Evolutionary conservation across 2,888 invertebrate genomes (phyloP), one percentile per base, ranked within the genome.

Genomic region (Cryptocheilus praepositus): DNA sequence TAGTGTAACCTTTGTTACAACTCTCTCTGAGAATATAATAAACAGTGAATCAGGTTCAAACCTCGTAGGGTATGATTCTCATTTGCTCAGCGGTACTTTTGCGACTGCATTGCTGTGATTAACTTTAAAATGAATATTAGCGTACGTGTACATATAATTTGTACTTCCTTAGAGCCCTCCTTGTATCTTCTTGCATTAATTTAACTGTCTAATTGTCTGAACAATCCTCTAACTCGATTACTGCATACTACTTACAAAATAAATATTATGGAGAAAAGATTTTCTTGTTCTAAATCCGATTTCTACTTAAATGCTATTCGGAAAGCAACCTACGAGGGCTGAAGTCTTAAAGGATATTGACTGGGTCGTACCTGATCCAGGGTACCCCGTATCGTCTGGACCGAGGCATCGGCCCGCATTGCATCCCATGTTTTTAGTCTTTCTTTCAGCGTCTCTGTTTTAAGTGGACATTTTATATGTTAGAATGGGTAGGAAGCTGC

Each of bases 321-420:
- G 16, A 78, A 81, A 81, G 82, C 81, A 79, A 83, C 83, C 84
- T 83, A 84, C 82, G 80, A 82, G 83, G 79, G 74, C 79, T 81
- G 79, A 83, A 83, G 80, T 83, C 80, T 85, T 83, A 83, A 83
- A 83, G 86, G 85, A 85, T 85, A 85, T 83, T 83, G 81, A 83
- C 84, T 86, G 86, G 87, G 86, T 87, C 87, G 86, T 87, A 87
- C 87, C 87, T 87, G 87, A 85, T 87, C 86, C 86, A 86, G 87
- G 86, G 85, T 87, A 86, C 85, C 86, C 86, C 79, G 86, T 87
- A 86, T 87, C 85, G 86, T 86, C 85, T 86, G 86, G 86, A 86
- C 87, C 87, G 84, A 86, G 85, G 86, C 86, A 85, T 86, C 86
- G 86, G 85, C 86, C 86, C 86, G 83, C 82, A 86, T 86, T 86